phyloP scores from a whole-genome alignment of 2,888 invertebrate genomes.

The Drosophila mettleri region DNA sequence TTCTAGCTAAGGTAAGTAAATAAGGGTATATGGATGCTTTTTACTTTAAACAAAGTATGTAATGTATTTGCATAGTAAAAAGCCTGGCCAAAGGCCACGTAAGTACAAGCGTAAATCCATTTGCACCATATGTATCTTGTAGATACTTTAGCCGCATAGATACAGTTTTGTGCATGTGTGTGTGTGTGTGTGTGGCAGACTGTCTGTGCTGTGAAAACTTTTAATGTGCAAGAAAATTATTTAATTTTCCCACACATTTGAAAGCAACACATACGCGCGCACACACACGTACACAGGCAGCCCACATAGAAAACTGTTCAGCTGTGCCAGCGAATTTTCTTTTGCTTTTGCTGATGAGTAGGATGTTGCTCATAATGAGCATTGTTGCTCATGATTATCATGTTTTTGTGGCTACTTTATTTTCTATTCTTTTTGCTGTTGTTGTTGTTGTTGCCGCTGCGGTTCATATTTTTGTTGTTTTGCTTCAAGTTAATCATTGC shows the following conservation, averaged over 20 bases:
- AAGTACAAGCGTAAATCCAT: conserved; percentile 63
- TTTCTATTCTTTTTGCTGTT: conserved; percentile 59
- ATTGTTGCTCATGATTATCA: conserved; percentile 48
- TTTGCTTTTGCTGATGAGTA: conserved; percentile 37
- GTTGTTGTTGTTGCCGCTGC: conserved; percentile 35
- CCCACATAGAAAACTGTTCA: conserved; percentile 37
- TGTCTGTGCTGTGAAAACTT: conserved; percentile 62
- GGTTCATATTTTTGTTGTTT: conserved; percentile 71
- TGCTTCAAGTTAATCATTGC: conserved; percentile 77
- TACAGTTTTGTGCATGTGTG: conserved; percentile 21
- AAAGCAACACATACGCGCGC: conserved; percentile 16
- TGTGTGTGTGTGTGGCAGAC: conserved; percentile 29
- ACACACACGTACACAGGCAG: conserved; percentile 17
- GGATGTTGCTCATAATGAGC: conserved; percentile 30
- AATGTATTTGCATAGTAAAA: neutral
- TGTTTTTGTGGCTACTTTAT: conserved; percentile 70
- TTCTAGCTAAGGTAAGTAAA: neutral
- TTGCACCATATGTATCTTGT: conserved; percentile 74
- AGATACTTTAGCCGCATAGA: conserved; percentile 59
- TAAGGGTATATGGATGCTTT: neutral
- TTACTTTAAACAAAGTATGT: neutral
- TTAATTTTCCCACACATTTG: conserved; percentile 72
- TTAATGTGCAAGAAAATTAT: conserved; percentile 80
- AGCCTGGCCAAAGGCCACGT: conserved; percentile 58
- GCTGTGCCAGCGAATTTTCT: conserved; percentile 58